Base-by-base conservation (phyloP, 1,140 invertebrate species). In the Calosoma granatense region DNA sequence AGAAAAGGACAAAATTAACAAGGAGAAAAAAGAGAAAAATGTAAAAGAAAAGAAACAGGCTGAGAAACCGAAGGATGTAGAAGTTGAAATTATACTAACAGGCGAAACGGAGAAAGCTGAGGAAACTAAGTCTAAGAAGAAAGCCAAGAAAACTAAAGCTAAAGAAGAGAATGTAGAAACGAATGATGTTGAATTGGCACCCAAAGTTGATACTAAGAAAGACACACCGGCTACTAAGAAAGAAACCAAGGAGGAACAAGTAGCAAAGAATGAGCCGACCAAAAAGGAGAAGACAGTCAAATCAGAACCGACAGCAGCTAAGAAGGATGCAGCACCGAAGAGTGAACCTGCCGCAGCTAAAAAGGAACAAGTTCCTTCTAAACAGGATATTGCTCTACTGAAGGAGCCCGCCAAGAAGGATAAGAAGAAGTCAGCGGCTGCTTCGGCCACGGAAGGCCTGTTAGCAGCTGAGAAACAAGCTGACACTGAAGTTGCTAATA, bases 91-190 rank as follows among this genome's bases (percentile, higher is more conserved):
- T 9, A 36, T 36, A 9, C 17, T 47, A 47, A 36, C 51, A 67
- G 57, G 53, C 53, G 59, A 69, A 57, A 70, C 67, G 56, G 61
- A 61, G 23, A 58, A 62, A 56, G 57, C 63, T 20, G 63, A 63
- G 41, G 61, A 66, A 0, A 77, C 76, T 58, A 77, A 76, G 54
- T 61, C 60, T 6, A 76, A 78, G 56, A 77, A 78, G 69, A 76
- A 65, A 53, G 60, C 62, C 65, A 78, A 70, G 71, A 60, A 64
- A 61, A 23, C 9, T 15, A 56, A 47, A 47, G 41, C 41, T 9
- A 47, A 47, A 17, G 41, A 47, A 11, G 41, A 47, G 17, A 47
- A 9, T 47, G 41, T 17, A 12, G 41, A 47, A 17, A 17, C 4
- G 9, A n/a, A n/a, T n/a, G n/a, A n/a, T n/a, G n/a, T n/a, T 9